A percentile compares a stretch with the other conserved stretches of the same genome.
Conservation (phyloP, 1,140 invertebrate species). For the Laodelphax striatellus region DNA sequence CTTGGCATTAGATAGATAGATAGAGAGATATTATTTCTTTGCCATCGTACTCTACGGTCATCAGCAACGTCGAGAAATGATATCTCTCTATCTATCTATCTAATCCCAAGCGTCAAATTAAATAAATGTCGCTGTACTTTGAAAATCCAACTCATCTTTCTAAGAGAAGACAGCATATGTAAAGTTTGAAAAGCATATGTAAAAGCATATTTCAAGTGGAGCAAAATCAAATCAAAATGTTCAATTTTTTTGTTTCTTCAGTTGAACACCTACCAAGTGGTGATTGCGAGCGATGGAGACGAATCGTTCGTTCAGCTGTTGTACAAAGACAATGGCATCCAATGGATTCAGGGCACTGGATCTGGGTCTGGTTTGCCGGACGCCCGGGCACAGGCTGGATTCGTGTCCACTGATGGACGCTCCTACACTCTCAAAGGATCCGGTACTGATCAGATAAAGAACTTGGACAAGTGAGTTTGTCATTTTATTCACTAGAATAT, state of each 20-base stretch:
- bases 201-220: no score
- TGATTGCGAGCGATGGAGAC: conserved; percentile 66
- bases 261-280: conserved; percentile 71
- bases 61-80: no score
- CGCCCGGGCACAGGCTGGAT: conserved; percentile 83
- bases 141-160: no score
- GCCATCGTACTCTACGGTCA: no score
- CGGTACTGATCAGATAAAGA: conserved; percentile 71
- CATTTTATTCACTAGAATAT: no score
- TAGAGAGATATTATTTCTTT: no score
- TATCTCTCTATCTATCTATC: no score
- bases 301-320: conserved; percentile 75
- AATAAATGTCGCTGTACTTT: no score
- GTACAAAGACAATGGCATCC: conserved; percentile 76
- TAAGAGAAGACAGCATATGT: no score
- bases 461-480: conserved; percentile 52
- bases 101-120: no score
- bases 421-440: conserved; percentile 64
- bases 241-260: conserved; percentile 24
- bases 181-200: background rate
- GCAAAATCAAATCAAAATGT: no score
- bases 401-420: conserved; percentile 68
- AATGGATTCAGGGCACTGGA: conserved; percentile 74
- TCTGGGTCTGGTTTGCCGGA: conserved; percentile 55
- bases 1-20: no score